Evolutionary conservation across 2,113 vertebrate genomes (phyloP), one percentile per base, ranked within the genome.

Genomic region (Heterocephalus glaber): DNA sequence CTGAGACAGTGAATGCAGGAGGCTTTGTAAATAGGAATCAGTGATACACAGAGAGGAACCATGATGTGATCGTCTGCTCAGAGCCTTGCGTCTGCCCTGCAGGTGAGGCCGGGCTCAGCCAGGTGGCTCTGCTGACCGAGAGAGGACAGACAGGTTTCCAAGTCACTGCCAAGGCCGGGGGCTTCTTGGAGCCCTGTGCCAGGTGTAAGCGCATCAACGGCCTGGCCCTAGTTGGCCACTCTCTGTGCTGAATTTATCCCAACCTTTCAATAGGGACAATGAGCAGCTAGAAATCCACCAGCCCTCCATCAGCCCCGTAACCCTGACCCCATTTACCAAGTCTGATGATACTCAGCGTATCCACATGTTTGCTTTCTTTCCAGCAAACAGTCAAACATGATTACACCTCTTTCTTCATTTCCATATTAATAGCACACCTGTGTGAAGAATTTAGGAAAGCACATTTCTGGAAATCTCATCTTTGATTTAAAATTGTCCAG

Each of bases 301-400:
- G 93, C 47, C 82, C 81, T 17, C 95, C 84, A 93, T 95, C 95
- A 74, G 93, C 47, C 82, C 81, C 19, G 28, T 91, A 97, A 97
- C 94, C 94, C 97, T 95, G 97, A 97, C 96, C 97, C 91, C 93
- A 95, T 92, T 97, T 96, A 96, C 94, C 92, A 94, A 97, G 97
- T 92, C 93, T 97, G 95, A 97, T 95, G 96, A 89, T 95, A 97
- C 85, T 95, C 94, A 96, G 89, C n/a, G 14, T 85, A 95, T 91
- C 94, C 91, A 60, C 87, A 54, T 96, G 96, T 97, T 97, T 97
- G 95, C 96, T 97, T 96, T 97, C 96, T 96, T 89, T 95, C 96
- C 85, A 97, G 95, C 96, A 97, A 94, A 96, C 74, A 97, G 95
- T 97, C 96, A 96, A 96, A 97, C 97, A 87, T 95, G 95, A 97